Conservation (phyloP, 2,888 invertebrate species). For the Diadromus collaris region DNA sequence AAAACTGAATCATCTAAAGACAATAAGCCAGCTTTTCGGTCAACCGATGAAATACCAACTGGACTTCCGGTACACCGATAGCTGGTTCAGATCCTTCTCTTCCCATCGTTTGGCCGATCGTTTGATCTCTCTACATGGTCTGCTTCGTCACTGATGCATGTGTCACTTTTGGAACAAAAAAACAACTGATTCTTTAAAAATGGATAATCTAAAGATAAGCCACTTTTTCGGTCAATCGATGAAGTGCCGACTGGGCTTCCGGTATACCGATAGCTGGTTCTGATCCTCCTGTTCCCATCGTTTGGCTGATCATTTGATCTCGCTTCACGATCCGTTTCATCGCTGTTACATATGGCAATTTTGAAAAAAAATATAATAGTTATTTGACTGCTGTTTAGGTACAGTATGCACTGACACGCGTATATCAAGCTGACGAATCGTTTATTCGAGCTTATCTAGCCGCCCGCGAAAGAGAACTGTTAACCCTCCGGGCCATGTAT, state of each 20-base stretch:
- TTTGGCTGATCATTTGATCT: not conserved
- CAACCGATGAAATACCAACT: not conserved
- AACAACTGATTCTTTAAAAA: no score
- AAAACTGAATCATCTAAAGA: not conserved
- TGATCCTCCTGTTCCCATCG: not conserved
- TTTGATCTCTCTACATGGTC: not conserved
- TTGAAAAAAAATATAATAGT: not conserved
- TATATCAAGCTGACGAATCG: conserved; percentile 2
- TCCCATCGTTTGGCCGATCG: not conserved
- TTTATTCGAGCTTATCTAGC: conserved; percentile 12
- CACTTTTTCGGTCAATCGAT: not conserved
- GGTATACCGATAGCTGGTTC: not conserved
- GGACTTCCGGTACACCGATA: not conserved
- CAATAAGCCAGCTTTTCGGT: not conserved
- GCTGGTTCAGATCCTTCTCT: not conserved
- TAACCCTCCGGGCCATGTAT: conserved; percentile 10
- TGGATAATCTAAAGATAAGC: not conserved
- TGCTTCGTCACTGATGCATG: no score
- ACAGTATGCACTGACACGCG: conserved; percentile 8
- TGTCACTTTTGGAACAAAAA: not conserved
- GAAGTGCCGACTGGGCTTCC: not conserved
- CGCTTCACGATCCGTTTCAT: not conserved
- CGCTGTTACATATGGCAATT: not conserved
- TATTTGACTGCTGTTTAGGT: not conserved
- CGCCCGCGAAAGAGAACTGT: conserved; percentile 21